A percentile compares a stretch with the other conserved stretches of the same genome.
Conservation (phyloP, 2,797 vertebrate species). For the Neostethus bicornis region DNA sequence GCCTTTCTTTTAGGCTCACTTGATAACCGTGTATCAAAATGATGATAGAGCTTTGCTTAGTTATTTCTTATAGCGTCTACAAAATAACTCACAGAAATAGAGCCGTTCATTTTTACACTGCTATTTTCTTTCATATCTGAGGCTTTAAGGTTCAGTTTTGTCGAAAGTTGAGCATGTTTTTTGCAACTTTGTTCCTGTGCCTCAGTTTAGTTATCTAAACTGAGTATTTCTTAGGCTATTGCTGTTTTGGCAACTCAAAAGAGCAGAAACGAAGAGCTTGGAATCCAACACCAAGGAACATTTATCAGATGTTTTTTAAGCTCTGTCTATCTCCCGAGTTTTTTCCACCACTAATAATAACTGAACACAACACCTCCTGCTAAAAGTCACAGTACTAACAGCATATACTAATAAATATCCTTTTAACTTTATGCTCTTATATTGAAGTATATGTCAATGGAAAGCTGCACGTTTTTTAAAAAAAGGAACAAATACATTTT, state of each 20-base stretch:
- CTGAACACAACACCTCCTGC: slow-evolving; percentile 17
- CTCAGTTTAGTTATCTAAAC: slow-evolving; percentile 23
- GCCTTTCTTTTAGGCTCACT: too few species aligned
- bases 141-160: slow-evolving; percentile 42
- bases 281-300: slow-evolving; percentile 4
- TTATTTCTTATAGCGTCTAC: too few species aligned
- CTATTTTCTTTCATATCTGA: slow-evolving; percentile 14
- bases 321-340: slow-evolving; percentile 18
- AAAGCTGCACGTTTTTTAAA: slow-evolving; percentile 50
- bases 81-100: slow-evolving; percentile 34
- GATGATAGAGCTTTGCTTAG: too few species aligned
- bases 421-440: slow-evolving; percentile 23
- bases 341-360: slow-evolving; percentile 9
- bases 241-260: slow-evolving; percentile 15
- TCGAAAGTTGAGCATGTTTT: slow-evolving; percentile 56
- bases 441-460: slow-evolving; percentile 5
- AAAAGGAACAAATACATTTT: slow-evolving; percentile 53
- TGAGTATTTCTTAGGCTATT: slow-evolving; percentile 2
- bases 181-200: slow-evolving; percentile 40
- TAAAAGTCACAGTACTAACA: slow-evolving; percentile 38
- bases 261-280: slow-evolving; percentile 17
- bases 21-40: too few species aligned
- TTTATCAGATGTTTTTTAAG: slow-evolving; percentile 8
- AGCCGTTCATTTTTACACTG: slow-evolving; percentile 14
- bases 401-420: slow-evolving; percentile 48